Evolutionary conservation across 1,140 invertebrate genomes (phyloP), one percentile per base, ranked within the genome.

Genomic region (Mizuhopecten yessoensis): DNA sequence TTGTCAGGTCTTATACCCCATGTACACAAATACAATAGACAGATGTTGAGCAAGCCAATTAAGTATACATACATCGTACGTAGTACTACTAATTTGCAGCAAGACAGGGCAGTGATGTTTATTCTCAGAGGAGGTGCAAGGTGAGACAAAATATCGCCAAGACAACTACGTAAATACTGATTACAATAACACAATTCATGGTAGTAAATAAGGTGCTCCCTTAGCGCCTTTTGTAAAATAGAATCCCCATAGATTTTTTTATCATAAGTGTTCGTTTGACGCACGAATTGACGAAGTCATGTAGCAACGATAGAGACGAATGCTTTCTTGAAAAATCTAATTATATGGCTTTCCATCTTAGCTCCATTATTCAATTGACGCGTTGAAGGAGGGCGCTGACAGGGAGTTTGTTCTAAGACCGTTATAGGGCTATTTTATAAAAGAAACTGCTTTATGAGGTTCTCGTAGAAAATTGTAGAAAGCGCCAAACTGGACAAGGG

Each of bases 281-380:
- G n/a, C 57, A 29, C 23, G 20, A 75, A 75, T 17, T 17, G 29
- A 29, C 57, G n/a, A 75, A 29, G n/a, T 75, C 57, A n/a, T 17
- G 11, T 7, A 75, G 1, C 29, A 75, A 75, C 23, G 20, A 75
- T 29, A 29, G n/a, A 1, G 5, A 23, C 23, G n/a, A 29, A 75
- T 75, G 57, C 57, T 29, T 75, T 75, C 23, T 75, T 29, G 57
- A 75, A 75, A 75, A 75, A 75, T 75, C 57, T 75, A 75, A 75
- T 75, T 75, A 75, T 13, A 11, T n/a, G 57, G 1, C 20, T 75
- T 75, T 75, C 57, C 57, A 75, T 75, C 57, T 75, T n/a, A 13
- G 57, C 57, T n/a, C 57, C 57, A 75, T 75, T 75, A 75, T 75
- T 75, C 57, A 75, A 75, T 75, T 75, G 57, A n/a, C 20, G 5